These are phyloP conservation scores for Pristionchus arcanus DNA, from an alignment of 2,888 invertebrate genomes.

Conservation along the genomic window DNA sequence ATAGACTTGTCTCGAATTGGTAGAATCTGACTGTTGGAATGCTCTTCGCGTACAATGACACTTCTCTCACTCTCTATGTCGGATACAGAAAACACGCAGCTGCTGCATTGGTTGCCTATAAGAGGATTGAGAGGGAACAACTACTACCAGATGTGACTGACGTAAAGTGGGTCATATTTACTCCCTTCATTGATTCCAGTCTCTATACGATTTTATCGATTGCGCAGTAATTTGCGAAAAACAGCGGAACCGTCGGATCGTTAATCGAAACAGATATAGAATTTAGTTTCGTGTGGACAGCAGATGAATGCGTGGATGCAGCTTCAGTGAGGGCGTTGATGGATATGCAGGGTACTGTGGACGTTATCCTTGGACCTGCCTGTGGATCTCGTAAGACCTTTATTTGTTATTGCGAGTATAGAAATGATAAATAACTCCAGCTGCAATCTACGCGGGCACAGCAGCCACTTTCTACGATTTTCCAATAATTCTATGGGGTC, in stretches of 20 bases:
- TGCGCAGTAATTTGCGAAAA: too few species aligned
- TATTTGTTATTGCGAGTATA: not conserved
- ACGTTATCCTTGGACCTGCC: conserved; percentile 66
- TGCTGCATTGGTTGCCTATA: conserved; percentile 50
- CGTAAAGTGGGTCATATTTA: not conserved
- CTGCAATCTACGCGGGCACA: conserved; percentile 54
- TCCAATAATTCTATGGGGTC: conserved; percentile 68
- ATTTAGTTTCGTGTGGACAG: conserved; percentile 62
- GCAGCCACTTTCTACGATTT: conserved; percentile 64
- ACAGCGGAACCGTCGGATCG: too few species aligned
- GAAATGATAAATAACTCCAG: not conserved
- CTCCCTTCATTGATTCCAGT: too few species aligned
- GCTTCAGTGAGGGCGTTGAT: conserved; percentile 61
- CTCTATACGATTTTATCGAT: too few species aligned
- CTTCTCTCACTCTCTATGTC: not conserved
- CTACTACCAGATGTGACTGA: conserved; percentile 29
- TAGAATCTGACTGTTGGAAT: conserved; percentile 45
- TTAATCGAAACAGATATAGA: too few species aligned
- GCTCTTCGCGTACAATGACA: conserved; percentile 36
- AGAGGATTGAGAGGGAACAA: conserved; percentile 15
- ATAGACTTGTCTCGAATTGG: not conserved
- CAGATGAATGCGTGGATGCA: conserved; percentile 63
- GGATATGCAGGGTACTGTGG: conserved; percentile 59
- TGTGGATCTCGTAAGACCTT: conserved; percentile 56
- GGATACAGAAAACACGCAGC: conserved; percentile 44